Percentiles rank a stretch among this genome's conserved stretches.
phyloP scores from a whole-genome alignment of 2,113 vertebrate species.

The Mesitornis unicolor region DNA sequence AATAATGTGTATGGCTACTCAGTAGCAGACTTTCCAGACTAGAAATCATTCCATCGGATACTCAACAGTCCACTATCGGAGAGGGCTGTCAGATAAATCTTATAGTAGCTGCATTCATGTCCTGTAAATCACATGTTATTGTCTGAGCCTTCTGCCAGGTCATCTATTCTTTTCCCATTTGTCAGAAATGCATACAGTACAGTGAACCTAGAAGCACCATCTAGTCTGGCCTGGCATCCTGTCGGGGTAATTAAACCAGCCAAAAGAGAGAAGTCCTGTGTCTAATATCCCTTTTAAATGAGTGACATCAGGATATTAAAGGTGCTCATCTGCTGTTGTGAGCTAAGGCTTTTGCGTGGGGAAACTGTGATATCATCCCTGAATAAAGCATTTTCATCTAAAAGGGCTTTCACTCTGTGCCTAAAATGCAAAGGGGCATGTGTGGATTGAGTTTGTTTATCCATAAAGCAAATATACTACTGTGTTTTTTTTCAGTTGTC shows the following conservation, averaged over 20 bases:
- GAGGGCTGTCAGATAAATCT: constrained; percentile 94
- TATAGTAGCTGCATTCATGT: constrained; percentile 92
- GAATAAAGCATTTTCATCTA: neutral
- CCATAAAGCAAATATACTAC: neutral
- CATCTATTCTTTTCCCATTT: constrained; percentile 96
- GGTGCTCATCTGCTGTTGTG: neutral
- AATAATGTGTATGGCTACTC: constrained; percentile 87
- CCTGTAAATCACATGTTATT: constrained; percentile 99
- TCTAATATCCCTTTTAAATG: constrained; percentile 2
- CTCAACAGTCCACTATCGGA: constrained; percentile 87
- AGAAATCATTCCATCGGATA: constrained; percentile 95
- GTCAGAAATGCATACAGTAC: constrained; percentile 88
- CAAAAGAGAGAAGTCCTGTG: constrained; percentile 12
- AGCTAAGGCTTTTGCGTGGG: neutral
- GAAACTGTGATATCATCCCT: neutral
- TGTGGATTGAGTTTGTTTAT: neutral
- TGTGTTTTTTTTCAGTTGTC: neutral
- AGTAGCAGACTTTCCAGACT: constrained; percentile 83
- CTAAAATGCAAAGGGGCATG: neutral
- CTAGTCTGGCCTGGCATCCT: constrained; percentile 65
- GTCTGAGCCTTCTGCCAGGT: constrained; percentile 94
- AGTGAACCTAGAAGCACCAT: constrained; percentile 71
- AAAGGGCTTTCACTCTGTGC: neutral
- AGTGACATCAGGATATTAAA: neutral
- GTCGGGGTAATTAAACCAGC: constrained; percentile 67